Evolutionary conservation across 2,797 vertebrate species (phyloP), one percentile per base, ranked within the genome.

Genomic region (Hippoglossus hippoglossus): DNA sequence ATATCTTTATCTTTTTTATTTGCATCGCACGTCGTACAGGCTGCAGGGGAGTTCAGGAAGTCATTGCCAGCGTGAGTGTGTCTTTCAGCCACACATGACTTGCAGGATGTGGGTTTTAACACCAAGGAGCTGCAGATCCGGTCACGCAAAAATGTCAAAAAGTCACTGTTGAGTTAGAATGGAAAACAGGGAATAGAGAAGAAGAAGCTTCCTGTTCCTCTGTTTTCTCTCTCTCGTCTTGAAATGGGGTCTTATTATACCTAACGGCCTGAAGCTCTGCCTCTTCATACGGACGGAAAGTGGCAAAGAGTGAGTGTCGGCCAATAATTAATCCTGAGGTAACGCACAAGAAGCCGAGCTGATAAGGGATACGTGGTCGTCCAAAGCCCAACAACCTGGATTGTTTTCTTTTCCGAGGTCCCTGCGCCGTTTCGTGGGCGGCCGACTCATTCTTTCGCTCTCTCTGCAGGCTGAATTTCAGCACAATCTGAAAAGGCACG

Each of bases 241-340:
- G 13, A 80, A 74, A 67, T 72, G 50, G 28, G 53, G 51, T 67
- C 73, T 81, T 84, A 82, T 76, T 87, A 71, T 69, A 49, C 63
- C 71, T 39, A 59, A 62, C 69, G 69, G 80, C 80, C 73, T 59
- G 63, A 53, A 82, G 81, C 77, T 67, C 65, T 60, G 56, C 78
- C 66, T 80, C 57, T 53, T 63, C 69, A 61, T 15, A 46, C 41
- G 73, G 71, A 75, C 64, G 61, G 67, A 73, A 71, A 65, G 55
- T 31, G 47, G 73, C 59, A 68, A 72, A 65, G 57, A 73, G 63
- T 72, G 62, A 66, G 52, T 61, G 63, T 83, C 65, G 78, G 73
- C 57, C 47, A 70, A 64, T 88, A 84, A 86, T 88, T 87, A 79
- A 82, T 87, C 77, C 59, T 55, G 63, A 66, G 64, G 55, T 56